Evolutionary conservation across 2,888 invertebrate genomes (phyloP).

Genomic region (Spicauda simplicius): DNA sequence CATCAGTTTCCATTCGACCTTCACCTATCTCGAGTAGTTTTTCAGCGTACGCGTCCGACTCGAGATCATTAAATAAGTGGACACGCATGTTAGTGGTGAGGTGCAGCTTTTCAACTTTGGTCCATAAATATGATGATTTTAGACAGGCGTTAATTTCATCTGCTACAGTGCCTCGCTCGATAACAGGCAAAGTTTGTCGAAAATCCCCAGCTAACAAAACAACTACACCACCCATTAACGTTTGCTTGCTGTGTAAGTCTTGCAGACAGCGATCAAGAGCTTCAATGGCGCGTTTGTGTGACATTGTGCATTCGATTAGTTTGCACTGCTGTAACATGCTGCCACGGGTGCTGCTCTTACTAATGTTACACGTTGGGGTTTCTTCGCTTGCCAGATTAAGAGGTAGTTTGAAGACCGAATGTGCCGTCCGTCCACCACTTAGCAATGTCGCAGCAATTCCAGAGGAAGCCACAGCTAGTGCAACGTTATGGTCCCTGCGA

Average conservation of each 20-base stretch:
- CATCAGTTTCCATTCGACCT: conserved; percentile 42
- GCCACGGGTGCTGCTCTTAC: conserved; percentile 43
- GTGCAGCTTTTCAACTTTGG: conserved; percentile 42
- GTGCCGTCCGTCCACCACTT: conserved; percentile 40
- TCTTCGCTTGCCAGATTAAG: conserved; percentile 43
- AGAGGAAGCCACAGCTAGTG: conserved; percentile 41
- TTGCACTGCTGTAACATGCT: conserved; percentile 42
- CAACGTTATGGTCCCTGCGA: conserved; percentile 33
- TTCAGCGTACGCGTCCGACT: conserved; percentile 43
- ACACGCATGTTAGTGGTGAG: conserved; percentile 47
- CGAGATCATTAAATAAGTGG: conserved; percentile 44
- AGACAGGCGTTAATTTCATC: conserved; percentile 48
- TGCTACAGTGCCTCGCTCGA: conserved; percentile 45
- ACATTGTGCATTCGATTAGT: conserved; percentile 46
- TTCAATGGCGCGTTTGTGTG: conserved; percentile 41
- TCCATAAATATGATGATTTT: conserved; percentile 44
- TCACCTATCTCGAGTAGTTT: conserved; percentile 46
- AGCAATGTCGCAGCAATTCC: conserved; percentile 34
- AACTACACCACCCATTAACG: conserved; percentile 41
- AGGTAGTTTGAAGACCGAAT: conserved; percentile 42
- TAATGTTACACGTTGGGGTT: conserved; percentile 45
- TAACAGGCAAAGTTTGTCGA: conserved; percentile 44
- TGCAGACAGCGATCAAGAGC: conserved; percentile 40
- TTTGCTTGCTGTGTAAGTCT: conserved; percentile 41
- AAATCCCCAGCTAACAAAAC: conserved; percentile 44